Evolutionary conservation across 2,113 vertebrate genomes (phyloP), one percentile per base, ranked within the genome.

Genomic region (Aspidoscelis tigris): DNA sequence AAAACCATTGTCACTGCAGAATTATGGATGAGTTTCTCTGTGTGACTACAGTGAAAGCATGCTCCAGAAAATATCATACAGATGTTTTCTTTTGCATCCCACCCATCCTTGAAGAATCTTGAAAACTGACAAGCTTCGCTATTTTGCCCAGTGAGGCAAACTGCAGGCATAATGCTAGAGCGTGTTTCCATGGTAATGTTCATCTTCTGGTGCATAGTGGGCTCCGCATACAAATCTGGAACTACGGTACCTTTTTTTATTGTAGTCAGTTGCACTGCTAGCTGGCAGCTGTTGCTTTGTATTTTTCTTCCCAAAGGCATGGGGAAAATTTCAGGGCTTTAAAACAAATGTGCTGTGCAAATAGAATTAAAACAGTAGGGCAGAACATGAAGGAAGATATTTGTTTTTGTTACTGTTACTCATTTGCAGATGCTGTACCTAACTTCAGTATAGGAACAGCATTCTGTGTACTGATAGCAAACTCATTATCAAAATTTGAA

Each of bases 131-230:
- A 87, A 87, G 75, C 81, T 44, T 50, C 88, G 58, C 92, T 87
- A 81, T 58, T 85, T 91, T 84, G 82, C 82, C 2, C 53, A 44
- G n/a, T 73, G 66, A 80, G 69, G 82, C 72, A 81, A 92, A 92
- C 69, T 88, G 76, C 66, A 89, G 84, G 61, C 50, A 74, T 87
- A 82, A 81, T 84, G 90, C 47, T 8, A 5, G 55, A 71, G 92
- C 24, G 76, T 78, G 89, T 94, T 92, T 88, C 84, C 88, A 83
- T 93, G 90, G 92, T 55, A 90, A 90, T 81, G 0, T 18, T 4
- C 53, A 53, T 90, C 90, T 92, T 77, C 92, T 89, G 89, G 87
- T 90, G 78, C 75, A 53, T 91, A 92, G 91, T 92, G 89, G 80
- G 71, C 47, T 91, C 26, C 73, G 91, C 86, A 82, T 85, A 86